Percentiles rank a stretch among this genome's conserved stretches.
Conservation (phyloP, 2,888 invertebrate genomes). For the Pheosia gnoma region DNA sequence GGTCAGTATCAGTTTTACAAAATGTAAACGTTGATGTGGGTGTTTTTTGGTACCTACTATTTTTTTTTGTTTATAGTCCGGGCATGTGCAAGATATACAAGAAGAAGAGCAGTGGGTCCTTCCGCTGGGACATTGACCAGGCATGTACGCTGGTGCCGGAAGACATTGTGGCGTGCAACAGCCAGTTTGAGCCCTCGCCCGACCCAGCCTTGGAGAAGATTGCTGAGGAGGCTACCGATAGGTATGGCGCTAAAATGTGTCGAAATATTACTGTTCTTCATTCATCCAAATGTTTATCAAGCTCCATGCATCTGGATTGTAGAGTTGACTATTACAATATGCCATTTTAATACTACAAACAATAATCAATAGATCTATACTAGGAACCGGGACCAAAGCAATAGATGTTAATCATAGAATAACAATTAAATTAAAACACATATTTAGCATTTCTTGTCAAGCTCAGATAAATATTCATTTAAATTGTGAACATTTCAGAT, state of each 20-base stretch:
- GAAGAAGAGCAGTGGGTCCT: conserved; percentile 63
- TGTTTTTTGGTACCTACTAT: neutral
- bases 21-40: neutral
- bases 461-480: neutral
- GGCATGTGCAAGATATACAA: conserved; percentile 82
- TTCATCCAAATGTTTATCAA: too few relatives aligned
- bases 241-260: conserved; percentile 45
- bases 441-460: neutral
- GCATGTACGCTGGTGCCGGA: conserved; percentile 87
- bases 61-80: conserved; percentile 54
- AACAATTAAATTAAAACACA: too few relatives aligned
- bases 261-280: too few relatives aligned
- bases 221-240: conserved; percentile 87
- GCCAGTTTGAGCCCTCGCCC: conserved; percentile 85
- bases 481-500: conserved; percentile 55
- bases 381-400: too few relatives aligned
- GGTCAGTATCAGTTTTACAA: conserved; percentile 66
- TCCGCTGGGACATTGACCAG: conserved; percentile 88
- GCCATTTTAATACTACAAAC: too few relatives aligned
- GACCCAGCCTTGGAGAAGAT: conserved; percentile 86
- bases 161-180: conserved; percentile 86
- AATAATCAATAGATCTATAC: too few relatives aligned
- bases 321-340: too few relatives aligned
- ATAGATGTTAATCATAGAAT: too few relatives aligned
- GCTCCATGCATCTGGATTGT: too few relatives aligned